phyloP scores from a whole-genome alignment of 2,888 invertebrate species.

The Sabatieria punctata region DNA sequence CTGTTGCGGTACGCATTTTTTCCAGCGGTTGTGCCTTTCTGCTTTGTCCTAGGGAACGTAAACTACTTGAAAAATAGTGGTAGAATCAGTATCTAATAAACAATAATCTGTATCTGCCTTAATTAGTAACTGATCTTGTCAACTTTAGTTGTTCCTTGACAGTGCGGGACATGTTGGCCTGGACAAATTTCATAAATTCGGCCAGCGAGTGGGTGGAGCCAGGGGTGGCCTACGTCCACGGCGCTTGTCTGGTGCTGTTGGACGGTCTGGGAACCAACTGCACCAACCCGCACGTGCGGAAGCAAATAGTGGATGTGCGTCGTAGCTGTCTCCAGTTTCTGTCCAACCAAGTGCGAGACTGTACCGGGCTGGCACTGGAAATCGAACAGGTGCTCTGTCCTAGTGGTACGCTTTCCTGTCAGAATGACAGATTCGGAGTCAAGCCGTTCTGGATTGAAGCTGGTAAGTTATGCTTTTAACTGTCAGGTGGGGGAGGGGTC shows the following conservation, averaged over 20 bases:
- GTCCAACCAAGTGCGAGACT: too few relatives aligned
- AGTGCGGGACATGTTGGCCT: slow-evolving; percentile 73
- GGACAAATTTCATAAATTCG: slow-evolving; percentile 70
- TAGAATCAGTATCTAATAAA: too few relatives aligned
- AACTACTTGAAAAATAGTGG: background rate
- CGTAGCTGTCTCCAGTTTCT: too few relatives aligned
- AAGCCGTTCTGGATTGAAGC: background rate
- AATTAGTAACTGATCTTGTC: background rate
- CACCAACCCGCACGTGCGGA: too few relatives aligned
- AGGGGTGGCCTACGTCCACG: slow-evolving; percentile 56
- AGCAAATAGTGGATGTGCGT: too few relatives aligned
- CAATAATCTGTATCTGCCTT: too few relatives aligned
- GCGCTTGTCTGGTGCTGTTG: slow-evolving; percentile 71
- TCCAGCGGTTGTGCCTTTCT: too few relatives aligned
- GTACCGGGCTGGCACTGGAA: too few relatives aligned
- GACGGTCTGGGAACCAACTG: slow-evolving; percentile 61
- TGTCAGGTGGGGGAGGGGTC: background rate
- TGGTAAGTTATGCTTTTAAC: background rate
- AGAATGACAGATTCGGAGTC: too few relatives aligned
- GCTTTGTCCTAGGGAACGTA: background rate
- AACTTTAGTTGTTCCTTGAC: slow-evolving; percentile 53
- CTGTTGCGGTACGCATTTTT: too few relatives aligned
- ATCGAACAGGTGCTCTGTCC: too few relatives aligned
- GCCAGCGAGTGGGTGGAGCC: slow-evolving; percentile 17
- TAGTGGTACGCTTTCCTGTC: too few relatives aligned